A percentile compares a stretch with the other conserved stretches of the same genome.
These are phyloP conservation scores for Ephydatia muelleri DNA, from an alignment of 37 sponge, comb jelly and placozoan genomes.

Conservation along the genomic window DNA sequence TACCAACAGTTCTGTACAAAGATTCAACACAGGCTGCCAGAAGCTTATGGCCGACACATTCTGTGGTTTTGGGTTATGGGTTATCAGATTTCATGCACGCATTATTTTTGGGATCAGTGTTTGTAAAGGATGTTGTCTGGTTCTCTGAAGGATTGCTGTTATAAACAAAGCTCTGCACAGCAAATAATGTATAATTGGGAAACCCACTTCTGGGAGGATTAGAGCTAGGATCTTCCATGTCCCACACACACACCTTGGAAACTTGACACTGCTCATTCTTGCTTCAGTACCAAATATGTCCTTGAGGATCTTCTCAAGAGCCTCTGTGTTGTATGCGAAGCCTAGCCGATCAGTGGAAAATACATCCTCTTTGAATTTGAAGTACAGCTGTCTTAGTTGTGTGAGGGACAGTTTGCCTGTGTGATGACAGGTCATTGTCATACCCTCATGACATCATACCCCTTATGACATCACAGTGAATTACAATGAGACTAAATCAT, in stretches of 20 bases:
- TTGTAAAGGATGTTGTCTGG: background rate
- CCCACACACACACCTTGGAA: constrained; percentile 21
- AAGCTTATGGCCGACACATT: no score
- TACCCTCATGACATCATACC: no score
- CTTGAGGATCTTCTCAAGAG: constrained; percentile 30
- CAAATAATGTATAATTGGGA: background rate
- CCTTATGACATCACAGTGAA: no score
- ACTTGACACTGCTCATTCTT: constrained; percentile 14
- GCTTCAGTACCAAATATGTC: constrained; percentile 27
- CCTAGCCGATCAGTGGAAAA: constrained; percentile 32
- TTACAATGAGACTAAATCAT: no score
- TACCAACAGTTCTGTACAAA: no score
- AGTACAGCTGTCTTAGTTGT: constrained; percentile 42
- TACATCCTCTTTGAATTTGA: constrained; percentile 46
- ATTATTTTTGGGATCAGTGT: no score
- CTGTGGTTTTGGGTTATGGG: no score
- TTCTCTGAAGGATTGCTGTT: background rate
- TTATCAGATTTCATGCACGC: no score
- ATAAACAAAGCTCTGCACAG: background rate
- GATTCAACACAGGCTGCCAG: no score
- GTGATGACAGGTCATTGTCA: background rate
- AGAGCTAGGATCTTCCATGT: background rate
- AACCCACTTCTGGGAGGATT: background rate
- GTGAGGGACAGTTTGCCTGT: background rate
- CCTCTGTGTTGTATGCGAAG: constrained; percentile 14